phyloP scores from a whole-genome alignment of 2,888 invertebrate genomes.

The Philereme vetulata region DNA sequence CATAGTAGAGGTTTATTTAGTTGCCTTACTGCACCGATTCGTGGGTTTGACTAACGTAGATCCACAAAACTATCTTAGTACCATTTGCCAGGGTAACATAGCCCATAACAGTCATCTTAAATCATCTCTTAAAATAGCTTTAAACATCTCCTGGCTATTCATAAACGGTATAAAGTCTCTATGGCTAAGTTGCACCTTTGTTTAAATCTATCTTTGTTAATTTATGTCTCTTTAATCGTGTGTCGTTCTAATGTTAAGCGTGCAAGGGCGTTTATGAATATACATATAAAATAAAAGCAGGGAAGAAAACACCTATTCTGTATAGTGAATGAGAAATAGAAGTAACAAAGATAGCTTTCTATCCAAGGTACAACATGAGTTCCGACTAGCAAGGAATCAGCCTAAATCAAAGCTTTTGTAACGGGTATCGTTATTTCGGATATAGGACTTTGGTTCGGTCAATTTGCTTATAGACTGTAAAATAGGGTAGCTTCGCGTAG shows the following conservation, averaged over 20 bases:
- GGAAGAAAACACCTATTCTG: no score
- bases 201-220: no score
- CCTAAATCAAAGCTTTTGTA: slow-evolving; percentile 42
- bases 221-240: no score
- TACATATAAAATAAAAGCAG: no score
- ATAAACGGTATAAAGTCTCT: slow-evolving; percentile 2
- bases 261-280: no score
- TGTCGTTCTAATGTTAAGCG: no score
- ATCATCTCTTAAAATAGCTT: slow-evolving; percentile 42
- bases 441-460: slow-evolving; percentile 52
- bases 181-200: no score
- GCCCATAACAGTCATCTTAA: slow-evolving; percentile 19
- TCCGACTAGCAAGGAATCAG: slow-evolving; percentile 12
- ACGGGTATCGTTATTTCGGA: slow-evolving; percentile 43
- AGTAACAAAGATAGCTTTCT: no score
- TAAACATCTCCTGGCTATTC: slow-evolving; percentile 9
- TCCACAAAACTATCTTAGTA: slow-evolving; percentile 8
- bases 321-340: no score
- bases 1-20: slow-evolving; percentile 21
- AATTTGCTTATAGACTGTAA: slow-evolving; percentile 70
- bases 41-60: slow-evolving; percentile 20
- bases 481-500: slow-evolving; percentile 68
- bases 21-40: slow-evolving; percentile 37
- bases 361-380: background rate
- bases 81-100: slow-evolving; percentile 11